Percentiles rank a stretch among this genome's conserved stretches.
These are phyloP conservation scores for Chaetodon trifasciatus DNA, from an alignment of 2,797 vertebrate genomes.

Conservation along the genomic window DNA sequence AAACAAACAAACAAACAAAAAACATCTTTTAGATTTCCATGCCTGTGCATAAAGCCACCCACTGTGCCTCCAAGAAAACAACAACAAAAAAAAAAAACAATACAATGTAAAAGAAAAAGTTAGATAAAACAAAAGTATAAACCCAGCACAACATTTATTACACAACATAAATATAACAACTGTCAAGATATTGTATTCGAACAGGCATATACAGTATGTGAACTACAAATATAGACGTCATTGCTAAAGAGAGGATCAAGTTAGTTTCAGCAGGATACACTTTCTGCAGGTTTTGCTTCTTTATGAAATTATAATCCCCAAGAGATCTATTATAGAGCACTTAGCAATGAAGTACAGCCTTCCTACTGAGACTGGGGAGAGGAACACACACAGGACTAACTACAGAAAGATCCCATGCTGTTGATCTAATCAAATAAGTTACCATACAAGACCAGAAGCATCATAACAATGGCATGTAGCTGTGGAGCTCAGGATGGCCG, in stretches of 20 bases:
- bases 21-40: slow-evolving; percentile 67
- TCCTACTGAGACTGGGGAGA: slow-evolving; percentile 86
- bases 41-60: slow-evolving; percentile 78
- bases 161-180: slow-evolving; percentile 92
- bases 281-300: slow-evolving; percentile 86
- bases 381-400: slow-evolving; percentile 85
- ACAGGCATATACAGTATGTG: slow-evolving; percentile 89
- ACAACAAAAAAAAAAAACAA: slow-evolving; percentile 62
- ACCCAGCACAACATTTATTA: slow-evolving; percentile 94
- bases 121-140: slow-evolving; percentile 86
- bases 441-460: slow-evolving; percentile 89
- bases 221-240: slow-evolving; percentile 89
- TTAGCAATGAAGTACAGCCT: slow-evolving; percentile 88
- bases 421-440: slow-evolving; percentile 82
- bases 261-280: slow-evolving; percentile 90
- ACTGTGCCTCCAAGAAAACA: slow-evolving; percentile 87
- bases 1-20: slow-evolving; percentile 29
- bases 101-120: slow-evolving; percentile 69
- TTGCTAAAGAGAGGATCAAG: slow-evolving; percentile 88
- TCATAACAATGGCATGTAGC: slow-evolving; percentile 82
- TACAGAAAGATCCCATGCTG: slow-evolving; percentile 88
- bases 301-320: slow-evolving; percentile 82
- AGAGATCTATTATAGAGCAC: slow-evolving; percentile 87
- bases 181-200: slow-evolving; percentile 89
- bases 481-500: slow-evolving; percentile 74